phyloP scores from a whole-genome alignment of 2,888 invertebrate genomes.

The Galeruca laticollis region DNA sequence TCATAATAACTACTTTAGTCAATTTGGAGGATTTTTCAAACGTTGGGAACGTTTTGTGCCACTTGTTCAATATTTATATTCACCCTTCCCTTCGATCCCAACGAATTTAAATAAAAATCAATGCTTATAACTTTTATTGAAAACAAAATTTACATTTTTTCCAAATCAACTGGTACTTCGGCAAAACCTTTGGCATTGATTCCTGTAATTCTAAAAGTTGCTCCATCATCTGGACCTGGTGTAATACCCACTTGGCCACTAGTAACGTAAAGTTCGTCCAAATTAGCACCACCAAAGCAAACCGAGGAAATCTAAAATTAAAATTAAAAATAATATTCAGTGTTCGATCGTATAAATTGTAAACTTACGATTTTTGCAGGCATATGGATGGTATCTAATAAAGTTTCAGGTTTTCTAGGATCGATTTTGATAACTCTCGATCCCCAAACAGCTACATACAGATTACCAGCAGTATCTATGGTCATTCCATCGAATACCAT shows the following conservation, averaged over 20 bases:
- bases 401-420: slow-evolving; percentile 68
- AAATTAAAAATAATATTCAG: slow-evolving; percentile 13
- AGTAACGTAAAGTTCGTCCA: slow-evolving; percentile 56
- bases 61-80: too few relatives aligned
- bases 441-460: slow-evolving; percentile 84
- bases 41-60: too few relatives aligned
- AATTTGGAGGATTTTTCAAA: too few relatives aligned
- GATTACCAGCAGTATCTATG: slow-evolving; percentile 81
- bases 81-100: too few relatives aligned
- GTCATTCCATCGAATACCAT: slow-evolving; percentile 79
- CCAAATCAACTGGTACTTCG: slow-evolving; percentile 47
- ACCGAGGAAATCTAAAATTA: slow-evolving; percentile 54
- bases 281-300: slow-evolving; percentile 55
- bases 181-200: slow-evolving; percentile 62
- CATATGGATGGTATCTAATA: slow-evolving; percentile 72
- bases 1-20: too few relatives aligned
- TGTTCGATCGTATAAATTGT: slow-evolving; percentile 47
- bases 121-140: not conserved
- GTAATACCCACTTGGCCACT: slow-evolving; percentile 52
- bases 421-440: slow-evolving; percentile 72
- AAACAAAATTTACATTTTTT: slow-evolving; percentile 23
- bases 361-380: slow-evolving; percentile 75
- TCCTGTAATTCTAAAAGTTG: slow-evolving; percentile 61
- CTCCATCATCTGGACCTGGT: slow-evolving; percentile 60
- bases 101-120: not conserved